Percentiles rank a stretch among this genome's conserved stretches.
phyloP scores from a whole-genome alignment of 2,113 vertebrate species.

The Aythya baeri region DNA sequence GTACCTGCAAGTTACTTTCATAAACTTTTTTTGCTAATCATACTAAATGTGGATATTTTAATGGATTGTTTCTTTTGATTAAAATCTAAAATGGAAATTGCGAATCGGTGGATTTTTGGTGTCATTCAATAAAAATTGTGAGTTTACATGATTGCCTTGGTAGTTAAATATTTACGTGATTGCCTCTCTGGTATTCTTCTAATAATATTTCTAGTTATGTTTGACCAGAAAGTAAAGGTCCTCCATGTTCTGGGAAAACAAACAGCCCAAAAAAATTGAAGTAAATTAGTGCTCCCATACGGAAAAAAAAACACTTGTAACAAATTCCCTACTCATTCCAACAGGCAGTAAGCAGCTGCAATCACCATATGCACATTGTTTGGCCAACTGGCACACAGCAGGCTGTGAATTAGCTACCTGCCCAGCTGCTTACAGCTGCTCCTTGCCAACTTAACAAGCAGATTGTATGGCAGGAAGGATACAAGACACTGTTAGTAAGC shows the following conservation, averaged over 20 bases:
- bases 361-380: neutral
- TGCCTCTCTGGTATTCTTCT: neutral
- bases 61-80: neutral
- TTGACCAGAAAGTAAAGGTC: neutral
- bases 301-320: neutral
- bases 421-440: neutral
- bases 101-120: neutral
- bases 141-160: rapidly evolving
- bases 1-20: neutral
- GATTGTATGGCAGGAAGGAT: neutral
- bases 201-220: neutral
- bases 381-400: neutral
- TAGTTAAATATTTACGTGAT: neutral
- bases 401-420: neutral
- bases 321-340: neutral
- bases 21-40: rapidly evolving
- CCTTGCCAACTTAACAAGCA: neutral
- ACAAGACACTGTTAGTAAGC: neutral
- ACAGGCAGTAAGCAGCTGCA: neutral
- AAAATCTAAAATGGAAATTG: neutral
- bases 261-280: neutral
- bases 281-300: neutral
- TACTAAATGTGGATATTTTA: neutral
- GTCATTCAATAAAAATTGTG: neutral
- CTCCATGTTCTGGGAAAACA: neutral